Conservation (phyloP, 2,888 invertebrate genomes). For the Cotesia congregata region DNA sequence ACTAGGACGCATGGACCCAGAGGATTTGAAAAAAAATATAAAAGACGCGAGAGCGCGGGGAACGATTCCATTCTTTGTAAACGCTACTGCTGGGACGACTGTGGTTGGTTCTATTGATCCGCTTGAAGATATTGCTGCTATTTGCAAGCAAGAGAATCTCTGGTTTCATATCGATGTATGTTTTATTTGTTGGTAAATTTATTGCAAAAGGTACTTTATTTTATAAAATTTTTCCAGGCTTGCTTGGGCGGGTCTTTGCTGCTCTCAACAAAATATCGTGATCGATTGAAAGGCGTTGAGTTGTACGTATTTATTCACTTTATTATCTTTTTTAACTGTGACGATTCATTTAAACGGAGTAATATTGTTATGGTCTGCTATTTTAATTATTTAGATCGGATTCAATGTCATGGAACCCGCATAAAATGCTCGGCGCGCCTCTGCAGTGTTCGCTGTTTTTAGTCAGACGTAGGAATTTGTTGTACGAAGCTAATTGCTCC, state of each 20-base stretch:
- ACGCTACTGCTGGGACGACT: constrained; percentile 85
- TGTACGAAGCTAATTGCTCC: constrained; percentile 80
- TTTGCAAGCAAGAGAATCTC: constrained; percentile 78
- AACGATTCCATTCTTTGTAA: constrained; percentile 78
- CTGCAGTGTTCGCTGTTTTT: constrained; percentile 83
- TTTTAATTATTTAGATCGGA: constrained; percentile 74
- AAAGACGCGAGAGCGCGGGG: constrained; percentile 70
- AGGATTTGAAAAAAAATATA: constrained; percentile 76
- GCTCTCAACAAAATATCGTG: constrained; percentile 77
- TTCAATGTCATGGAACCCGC: constrained; percentile 89
- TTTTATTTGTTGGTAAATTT: constrained; percentile 48
- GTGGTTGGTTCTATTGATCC: constrained; percentile 89
- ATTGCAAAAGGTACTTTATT: constrained; percentile 6
- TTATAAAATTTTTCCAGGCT: constrained; percentile 72
- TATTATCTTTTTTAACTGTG: background rate
- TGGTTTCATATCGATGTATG: constrained; percentile 90
- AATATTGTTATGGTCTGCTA: constrained; percentile 3
- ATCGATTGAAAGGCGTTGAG: constrained; percentile 77
- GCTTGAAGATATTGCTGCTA: constrained; percentile 76
- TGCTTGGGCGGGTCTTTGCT: constrained; percentile 85
- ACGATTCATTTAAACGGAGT: background rate
- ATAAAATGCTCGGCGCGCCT: constrained; percentile 87
- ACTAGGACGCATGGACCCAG: constrained; percentile 78
- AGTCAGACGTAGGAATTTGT: constrained; percentile 74
- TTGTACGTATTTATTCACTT: constrained; percentile 69